A percentile compares a stretch with the other conserved stretches of the same genome.
Conservation (phyloP, 1,140 invertebrate genomes). For the Phymorhynchus buccinoides region DNA sequence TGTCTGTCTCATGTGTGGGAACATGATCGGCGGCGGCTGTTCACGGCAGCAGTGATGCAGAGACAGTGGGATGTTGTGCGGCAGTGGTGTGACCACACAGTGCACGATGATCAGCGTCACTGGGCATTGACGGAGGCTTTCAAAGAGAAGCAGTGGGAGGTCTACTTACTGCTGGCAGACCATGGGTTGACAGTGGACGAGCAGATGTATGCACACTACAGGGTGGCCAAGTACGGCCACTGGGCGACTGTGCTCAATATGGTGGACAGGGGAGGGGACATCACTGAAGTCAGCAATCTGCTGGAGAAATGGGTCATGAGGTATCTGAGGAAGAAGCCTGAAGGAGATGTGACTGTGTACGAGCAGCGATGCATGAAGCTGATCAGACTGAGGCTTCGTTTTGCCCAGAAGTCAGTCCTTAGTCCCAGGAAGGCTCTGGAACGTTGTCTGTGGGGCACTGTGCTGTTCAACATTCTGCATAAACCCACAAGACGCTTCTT, state of each 20-base stretch:
- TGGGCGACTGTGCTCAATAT: background rate
- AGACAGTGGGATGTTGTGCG: background rate
- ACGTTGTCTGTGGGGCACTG: background rate
- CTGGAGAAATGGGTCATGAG: background rate
- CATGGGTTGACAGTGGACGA: background rate
- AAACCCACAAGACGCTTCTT: background rate
- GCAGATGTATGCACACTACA: constrained; percentile 4
- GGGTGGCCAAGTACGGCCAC: background rate
- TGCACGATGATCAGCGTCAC: constrained; percentile 4
- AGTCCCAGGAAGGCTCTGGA: background rate
- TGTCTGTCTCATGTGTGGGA: constrained; percentile 15
- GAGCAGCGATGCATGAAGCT: background rate
- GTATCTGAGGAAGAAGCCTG: background rate
- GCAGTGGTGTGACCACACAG: background rate
- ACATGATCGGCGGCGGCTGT: background rate
- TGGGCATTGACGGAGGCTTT: constrained; percentile 8
- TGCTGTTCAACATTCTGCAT: background rate
- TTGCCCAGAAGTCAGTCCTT: background rate
- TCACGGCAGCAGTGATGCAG: constrained; percentile 12
- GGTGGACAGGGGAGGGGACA: background rate
- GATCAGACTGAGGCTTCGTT: background rate
- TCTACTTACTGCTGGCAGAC: background rate
- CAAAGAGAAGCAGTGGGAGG: background rate
- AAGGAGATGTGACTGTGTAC: background rate
- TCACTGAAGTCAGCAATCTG: background rate